Base-by-base conservation (phyloP, 1,140 invertebrate genomes). In the Drosophila eugracilis region DNA sequence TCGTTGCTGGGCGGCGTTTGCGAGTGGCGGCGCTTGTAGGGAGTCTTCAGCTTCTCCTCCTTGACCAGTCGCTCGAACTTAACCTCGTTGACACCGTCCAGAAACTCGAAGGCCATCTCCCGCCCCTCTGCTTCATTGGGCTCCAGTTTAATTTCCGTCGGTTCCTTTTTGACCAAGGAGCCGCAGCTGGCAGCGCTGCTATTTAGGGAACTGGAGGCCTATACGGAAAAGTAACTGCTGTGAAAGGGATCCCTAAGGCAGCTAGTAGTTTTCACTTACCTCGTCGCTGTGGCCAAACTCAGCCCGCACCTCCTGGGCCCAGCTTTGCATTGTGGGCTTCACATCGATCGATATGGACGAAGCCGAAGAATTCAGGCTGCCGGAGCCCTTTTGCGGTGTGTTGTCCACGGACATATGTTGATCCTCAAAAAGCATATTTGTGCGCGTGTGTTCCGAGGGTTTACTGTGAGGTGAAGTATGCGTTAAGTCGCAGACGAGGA, bases 11-110 rank as follows among this genome's bases (percentile, higher is more conserved):
- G 78, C n/a, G 90, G 88, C 12, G 90, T 84, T 4, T 72, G 62
- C 0, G 91, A 91, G 15, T 90, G 79, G 2, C 91, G 89, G 1
- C 91, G 62, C 44, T 92, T 92, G n/a, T 88, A 91, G 5, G 91
- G 90, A 14, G 89, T 92, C 72, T 92, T 91, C 2, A 91, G 21
- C 62, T 92, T 92, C n/a, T 91, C 90, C 9, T 91, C 90, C 53
- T 80, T 90, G 2, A 91, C 50, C 5, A 91, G 53, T 22, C 89
- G 76, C 28, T 92, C 91, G 41, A 90, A 92, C 34, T 92, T 92
- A 17, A 77, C 69, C 44, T 92, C 91, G 58, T 92, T 92, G 14
- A 69, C 75, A 37, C 53, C 81, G 42, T 90, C 90, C 3, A 91
- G 49, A 12, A 91, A 91, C 32, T 91, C 90, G 5, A 91, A 73